Percentiles rank a stretch among this genome's conserved stretches.
phyloP scores from a whole-genome alignment of 2,888 invertebrate genomes.

The Belgica antarctica region DNA sequence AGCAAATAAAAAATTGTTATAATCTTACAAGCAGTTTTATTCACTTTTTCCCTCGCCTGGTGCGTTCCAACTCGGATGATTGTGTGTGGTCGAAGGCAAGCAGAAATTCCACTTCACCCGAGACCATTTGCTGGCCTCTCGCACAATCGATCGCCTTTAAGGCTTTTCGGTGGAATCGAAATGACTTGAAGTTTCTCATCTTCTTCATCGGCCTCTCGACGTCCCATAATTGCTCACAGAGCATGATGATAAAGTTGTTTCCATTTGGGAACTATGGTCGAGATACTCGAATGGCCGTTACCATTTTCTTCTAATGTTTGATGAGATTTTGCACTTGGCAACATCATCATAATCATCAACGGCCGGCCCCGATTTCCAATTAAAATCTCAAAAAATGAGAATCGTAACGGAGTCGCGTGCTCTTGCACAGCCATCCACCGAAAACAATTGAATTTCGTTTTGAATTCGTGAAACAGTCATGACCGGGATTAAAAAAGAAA shows the following conservation, averaged over 20 bases:
- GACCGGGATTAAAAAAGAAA: conserved; percentile 14
- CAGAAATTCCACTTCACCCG: conserved; percentile 29
- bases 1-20: conserved; percentile 43
- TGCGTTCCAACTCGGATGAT: too few relatives aligned
- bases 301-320: conserved; percentile 14
- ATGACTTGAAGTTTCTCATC: conserved; percentile 32
- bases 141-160: background rate
- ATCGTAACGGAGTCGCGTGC: conserved; percentile 12
- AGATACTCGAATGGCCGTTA: conserved; percentile 39
- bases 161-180: conserved; percentile 38
- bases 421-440: background rate
- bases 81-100: conserved; percentile 42
- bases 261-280: conserved; percentile 20
- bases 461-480: background rate
- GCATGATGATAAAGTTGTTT: background rate
- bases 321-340: conserved; percentile 41
- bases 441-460: background rate
- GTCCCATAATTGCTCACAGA: conserved; percentile 8
- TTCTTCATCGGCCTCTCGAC: background rate
- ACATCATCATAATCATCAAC: conserved; percentile 16
- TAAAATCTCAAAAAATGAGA: conserved; percentile 18
- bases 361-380: conserved; percentile 34
- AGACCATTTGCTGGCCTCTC: conserved; percentile 1
- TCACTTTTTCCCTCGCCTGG: background rate
- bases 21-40: conserved; percentile 34